Conservation (phyloP, 2,797 vertebrate species). For the Pangasius sanitwongsei region DNA sequence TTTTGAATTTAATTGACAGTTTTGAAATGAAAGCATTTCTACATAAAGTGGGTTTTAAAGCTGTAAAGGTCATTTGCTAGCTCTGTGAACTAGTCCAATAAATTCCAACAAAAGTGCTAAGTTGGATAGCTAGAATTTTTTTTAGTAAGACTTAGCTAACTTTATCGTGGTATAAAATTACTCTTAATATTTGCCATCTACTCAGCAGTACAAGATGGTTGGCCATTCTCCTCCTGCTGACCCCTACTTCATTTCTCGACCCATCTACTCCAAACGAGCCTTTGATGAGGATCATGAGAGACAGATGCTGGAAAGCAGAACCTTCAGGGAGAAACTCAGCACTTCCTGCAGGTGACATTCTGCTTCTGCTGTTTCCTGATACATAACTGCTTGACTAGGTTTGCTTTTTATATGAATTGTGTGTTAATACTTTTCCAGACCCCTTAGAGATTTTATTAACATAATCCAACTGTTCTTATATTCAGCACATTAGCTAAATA, state of each 20-base stretch:
- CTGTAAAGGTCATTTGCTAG: too few species aligned
- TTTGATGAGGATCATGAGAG: slow-evolving; percentile 39
- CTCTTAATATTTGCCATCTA: not conserved
- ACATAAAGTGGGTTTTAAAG: too few species aligned
- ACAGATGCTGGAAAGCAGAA: slow-evolving; percentile 28
- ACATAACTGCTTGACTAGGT: not conserved
- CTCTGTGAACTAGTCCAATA: too few species aligned
- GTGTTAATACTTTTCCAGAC: not conserved
- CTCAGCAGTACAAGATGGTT: slow-evolving; percentile 19
- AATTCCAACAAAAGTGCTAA: not conserved
- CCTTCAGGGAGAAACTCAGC: slow-evolving; percentile 27
- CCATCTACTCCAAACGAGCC: slow-evolving; percentile 34
- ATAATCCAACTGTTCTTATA: not conserved
- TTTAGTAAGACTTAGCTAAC: not conserved
- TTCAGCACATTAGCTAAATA: not conserved
- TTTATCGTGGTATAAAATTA: not conserved
- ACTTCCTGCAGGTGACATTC: slow-evolving; percentile 27
- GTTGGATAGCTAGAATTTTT: not conserved
- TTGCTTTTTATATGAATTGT: not conserved
- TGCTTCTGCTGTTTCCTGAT: not conserved
- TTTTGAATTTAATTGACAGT: too few species aligned
- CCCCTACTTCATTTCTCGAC: slow-evolving; percentile 35
- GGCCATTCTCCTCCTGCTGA: slow-evolving; percentile 1
- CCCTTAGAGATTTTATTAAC: not conserved
- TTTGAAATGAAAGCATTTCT: too few species aligned